Evolutionary conservation across 2,113 vertebrate genomes (phyloP), one percentile per base, ranked within the genome.

Genomic region (Psittacus erithacus): DNA sequence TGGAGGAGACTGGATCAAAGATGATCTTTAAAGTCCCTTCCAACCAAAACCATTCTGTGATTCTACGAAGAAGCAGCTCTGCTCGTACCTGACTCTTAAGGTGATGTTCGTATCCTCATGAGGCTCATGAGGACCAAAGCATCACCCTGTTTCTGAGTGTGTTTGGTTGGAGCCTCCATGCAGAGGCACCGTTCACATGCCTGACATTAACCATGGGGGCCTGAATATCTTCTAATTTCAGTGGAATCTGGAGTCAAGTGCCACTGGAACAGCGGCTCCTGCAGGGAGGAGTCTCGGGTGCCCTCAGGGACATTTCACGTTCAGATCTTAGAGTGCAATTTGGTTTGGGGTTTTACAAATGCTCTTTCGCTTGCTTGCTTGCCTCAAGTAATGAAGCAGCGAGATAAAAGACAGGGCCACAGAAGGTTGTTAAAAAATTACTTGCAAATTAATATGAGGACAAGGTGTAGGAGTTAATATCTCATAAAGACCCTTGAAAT

Each of bases 381-480:
- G n/a, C 88, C 91, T 65, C 2, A 1, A 67, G 95, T 77, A 81
- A 55, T 12, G 68, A 90, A 71, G 87, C 91, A 77, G 74, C 0
- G 7, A 94, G 93, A 97, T 74, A 82, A 95, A 95, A 96, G 91
- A 57, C 94, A 68, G 80, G 96, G 89, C 95, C 93, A 81, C 6
- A 6, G 82, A 90, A 96, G 85, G 93, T 82, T 95, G 91, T 92
- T 87, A 64, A 90, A 92, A 86, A 96, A 95, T 88, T 63, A 88
- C 94, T 96, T 93, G 88, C 96, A 96, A 96, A 96, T 96, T 81
- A 96, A 94, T 7, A 62, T 24, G 76, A 95, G 93, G 94, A 91
- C 93, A 96, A 96, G 92, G 95, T 90, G 90, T 75, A 78, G 29
- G 93, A 96, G 94, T 91, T 96, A 97, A 95, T 96, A 92, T 95